Base-by-base conservation (phyloP, 30 jellyfish, hydroid and myxozoan species). In the Phacellophora camtschatica region DNA sequence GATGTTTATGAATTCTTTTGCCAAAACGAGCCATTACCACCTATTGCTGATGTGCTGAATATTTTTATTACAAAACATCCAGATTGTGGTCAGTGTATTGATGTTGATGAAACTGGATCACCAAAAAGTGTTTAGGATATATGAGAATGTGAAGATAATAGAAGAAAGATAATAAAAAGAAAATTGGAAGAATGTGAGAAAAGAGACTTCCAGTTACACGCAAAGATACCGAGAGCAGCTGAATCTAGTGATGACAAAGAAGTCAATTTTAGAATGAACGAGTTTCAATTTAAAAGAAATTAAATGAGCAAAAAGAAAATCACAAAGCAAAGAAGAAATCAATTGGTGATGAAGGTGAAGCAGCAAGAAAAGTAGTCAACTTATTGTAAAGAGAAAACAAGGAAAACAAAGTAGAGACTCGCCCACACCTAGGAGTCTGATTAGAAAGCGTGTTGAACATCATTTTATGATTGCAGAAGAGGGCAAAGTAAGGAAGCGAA, bases 131-230 rank as follows among this genome's bases (percentile, higher is more conserved):
- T 61, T 61, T 61, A 61, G 75, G 31, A 27, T 22, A 22, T 61
- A 30, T 30, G 75, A 61, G 49, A 66, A 66, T 32, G 65, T 66
- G 67, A 37, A 66, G 81, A 4, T 32, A 66, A 16, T 32, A 66
- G 11, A 66, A 66, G 67, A 28, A 66, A 36, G 65, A 66, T 4
- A 61, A 61, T 25, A 61, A 66, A 61, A 66, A 56, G 71, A 66
- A 66, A 66, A 34, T 66, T 66, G n/a, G 81, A 66, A 66, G 81
- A 66, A 66, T 66, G 81, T 16, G 81, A 32, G 81, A 66, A 31
- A 36, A 66, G 49, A 61, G 49, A 30, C 54, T 61, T 61, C 75
- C 75, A 24, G 81, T 66, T 66, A 36, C 81, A 66, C 36, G 68
- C 81, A 2, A 66, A 66, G 67, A 66, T 66, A 66, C 81, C 81